A percentile compares a stretch with the other conserved stretches of the same genome.
phyloP scores from a whole-genome alignment of 2,888 invertebrate species.

The Odontocerum albicorne region DNA sequence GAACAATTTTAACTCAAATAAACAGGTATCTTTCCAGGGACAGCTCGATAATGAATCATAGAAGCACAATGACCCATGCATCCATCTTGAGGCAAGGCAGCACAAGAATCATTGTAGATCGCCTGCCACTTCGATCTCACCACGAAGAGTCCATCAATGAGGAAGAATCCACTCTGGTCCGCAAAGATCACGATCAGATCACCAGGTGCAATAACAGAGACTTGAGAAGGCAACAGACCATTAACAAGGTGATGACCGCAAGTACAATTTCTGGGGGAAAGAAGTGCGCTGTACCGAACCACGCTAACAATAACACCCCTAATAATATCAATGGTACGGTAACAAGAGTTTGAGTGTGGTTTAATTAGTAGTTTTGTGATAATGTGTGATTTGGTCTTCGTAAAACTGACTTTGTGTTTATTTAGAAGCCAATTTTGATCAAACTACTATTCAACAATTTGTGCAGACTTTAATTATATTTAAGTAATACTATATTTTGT shows the following conservation, averaged over 20 bases:
- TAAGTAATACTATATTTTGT: no score
- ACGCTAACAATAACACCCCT: constrained; percentile 27
- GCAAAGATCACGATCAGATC: constrained; percentile 15
- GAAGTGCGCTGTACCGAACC: constrained; percentile 12
- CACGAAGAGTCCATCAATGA: constrained; percentile 19
- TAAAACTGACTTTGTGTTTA: no score
- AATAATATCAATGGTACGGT: constrained; percentile 27
- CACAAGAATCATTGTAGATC: constrained; percentile 30
- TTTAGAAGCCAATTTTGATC: no score
- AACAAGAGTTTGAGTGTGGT: no score
- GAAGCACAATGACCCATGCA: constrained; percentile 39
- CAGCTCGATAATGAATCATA: constrained; percentile 40
- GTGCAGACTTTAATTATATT: no score
- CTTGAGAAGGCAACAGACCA: constrained; percentile 21
- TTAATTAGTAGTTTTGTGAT: no score
- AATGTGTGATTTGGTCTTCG: no score
- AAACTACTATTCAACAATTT: no score
- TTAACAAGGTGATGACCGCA: constrained; percentile 23
- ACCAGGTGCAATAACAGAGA: constrained; percentile 24
- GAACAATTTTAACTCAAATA: no score
- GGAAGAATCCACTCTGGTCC: constrained; percentile 12
- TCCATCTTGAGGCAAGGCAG: constrained; percentile 34
- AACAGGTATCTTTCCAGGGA: constrained; percentile 40
- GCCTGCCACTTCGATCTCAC: constrained; percentile 18
- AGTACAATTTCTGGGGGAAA: constrained; percentile 17